Evolutionary conservation across 2,797 vertebrate species (phyloP), one percentile per base, ranked within the genome.

Genomic region (Thaleichthys pacificus): DNA sequence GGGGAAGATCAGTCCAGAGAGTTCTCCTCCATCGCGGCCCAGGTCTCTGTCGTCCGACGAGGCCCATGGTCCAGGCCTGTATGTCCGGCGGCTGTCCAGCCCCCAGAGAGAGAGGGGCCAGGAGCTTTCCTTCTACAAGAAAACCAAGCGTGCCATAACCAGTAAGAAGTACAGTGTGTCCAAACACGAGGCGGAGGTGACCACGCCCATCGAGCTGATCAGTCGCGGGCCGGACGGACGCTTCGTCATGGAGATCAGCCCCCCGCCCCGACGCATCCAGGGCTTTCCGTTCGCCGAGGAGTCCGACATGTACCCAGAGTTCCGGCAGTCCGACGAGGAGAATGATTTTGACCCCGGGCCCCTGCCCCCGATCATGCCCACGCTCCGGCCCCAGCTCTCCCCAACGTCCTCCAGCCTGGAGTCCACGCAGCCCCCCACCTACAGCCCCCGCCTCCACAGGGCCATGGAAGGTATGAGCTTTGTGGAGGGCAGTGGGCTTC

Each of bases 281-380:
- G 98, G 98, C 88, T 99, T 99, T 80, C 98, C 97, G 75, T 99
- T 99, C 5, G 98, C 97, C 0, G 97, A 99, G 89, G 97, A 99
- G 92, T 98, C 98, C 0, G 97, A 99, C 91, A 94, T 98, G 95
- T 99, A 99, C 93, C 98, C 98, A 0, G 98, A 99, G 90, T 99
- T 99, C 92, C 95, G 97, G 83, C 98, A 99, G 92, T 99, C 98
- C 0, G 98, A 99, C 0, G 98, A 99, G 90, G 98, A 99, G 91
- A 99, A 99, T 0, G 97, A 99, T 6, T 91, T 92, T 88, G 98
- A 98, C 85, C 95, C 96, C 0, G 91, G 96, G 75, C 92, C 92
- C 77, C 93, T 97, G 85, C 96, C 97, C 61, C 79, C 95, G 11
- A 96, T 96, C 0, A 96, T 98, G 93, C 91, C 95, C 71, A 96